phyloP scores from a whole-genome alignment of 2,113 vertebrate genomes.

The Fukomys damarensis region DNA sequence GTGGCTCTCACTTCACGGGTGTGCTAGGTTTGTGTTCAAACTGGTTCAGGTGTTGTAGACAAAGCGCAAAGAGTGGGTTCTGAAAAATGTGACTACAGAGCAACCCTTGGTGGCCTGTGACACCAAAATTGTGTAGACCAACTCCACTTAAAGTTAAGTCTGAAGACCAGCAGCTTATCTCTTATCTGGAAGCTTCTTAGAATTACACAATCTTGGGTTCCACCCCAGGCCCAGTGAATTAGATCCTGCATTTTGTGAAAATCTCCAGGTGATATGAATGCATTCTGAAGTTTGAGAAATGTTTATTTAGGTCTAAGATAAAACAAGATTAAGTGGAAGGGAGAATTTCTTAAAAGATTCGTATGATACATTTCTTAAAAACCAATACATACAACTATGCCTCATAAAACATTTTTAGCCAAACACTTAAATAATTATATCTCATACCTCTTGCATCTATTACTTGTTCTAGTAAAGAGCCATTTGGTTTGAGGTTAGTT shows the following conservation, averaged over 20 bases:
- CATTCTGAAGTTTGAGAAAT: slow-evolving; percentile 24
- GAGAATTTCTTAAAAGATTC: slow-evolving; percentile 37
- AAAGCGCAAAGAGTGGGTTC: background rate
- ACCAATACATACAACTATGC: background rate
- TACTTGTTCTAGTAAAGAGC: slow-evolving; percentile 24
- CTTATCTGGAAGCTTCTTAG: background rate
- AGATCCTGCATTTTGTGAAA: slow-evolving; percentile 21
- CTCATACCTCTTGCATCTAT: background rate
- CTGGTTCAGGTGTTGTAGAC: background rate
- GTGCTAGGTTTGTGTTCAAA: background rate
- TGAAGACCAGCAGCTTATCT: background rate
- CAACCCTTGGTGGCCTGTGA: slow-evolving; percentile 9
- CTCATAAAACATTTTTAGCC: background rate
- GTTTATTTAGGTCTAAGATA: background rate
- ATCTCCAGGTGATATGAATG: slow-evolving; percentile 29
- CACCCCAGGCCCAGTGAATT: background rate
- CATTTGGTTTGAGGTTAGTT: slow-evolving; percentile 28
- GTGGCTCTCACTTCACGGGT: background rate
- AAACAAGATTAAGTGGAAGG: slow-evolving; percentile 17
- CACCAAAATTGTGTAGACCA: background rate
- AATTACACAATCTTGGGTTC: background rate
- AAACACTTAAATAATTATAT: slow-evolving; percentile 50
- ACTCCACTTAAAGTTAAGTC: slow-evolving; percentile 3
- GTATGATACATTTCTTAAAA: slow-evolving; percentile 41
- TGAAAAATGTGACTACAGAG: background rate